phyloP scores from a whole-genome alignment of 2,797 vertebrate species.

The Xenops minutus region DNA sequence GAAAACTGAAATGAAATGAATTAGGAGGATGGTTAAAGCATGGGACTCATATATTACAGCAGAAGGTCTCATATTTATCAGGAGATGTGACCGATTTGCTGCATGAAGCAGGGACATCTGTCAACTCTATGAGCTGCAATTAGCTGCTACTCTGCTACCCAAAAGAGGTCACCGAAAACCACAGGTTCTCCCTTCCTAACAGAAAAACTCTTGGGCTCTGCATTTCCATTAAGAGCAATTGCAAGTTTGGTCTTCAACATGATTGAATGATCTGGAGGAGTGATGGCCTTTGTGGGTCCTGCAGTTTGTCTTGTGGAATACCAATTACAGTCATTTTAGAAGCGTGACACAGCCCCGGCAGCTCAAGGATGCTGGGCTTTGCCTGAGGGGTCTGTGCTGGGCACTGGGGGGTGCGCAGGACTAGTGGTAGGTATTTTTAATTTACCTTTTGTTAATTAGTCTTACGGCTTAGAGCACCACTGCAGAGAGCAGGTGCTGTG shows the following conservation, averaged over 20 bases:
- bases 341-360: neutral
- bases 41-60: neutral
- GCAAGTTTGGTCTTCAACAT: neutral
- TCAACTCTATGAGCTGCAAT: slow-evolving; percentile 2
- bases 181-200: neutral
- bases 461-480: neutral
- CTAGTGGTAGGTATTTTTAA: neutral
- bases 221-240: slow-evolving; percentile 4
- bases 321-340: neutral
- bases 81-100: neutral
- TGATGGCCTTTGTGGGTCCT: neutral
- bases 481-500: neutral
- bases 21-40: neutral
- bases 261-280: neutral
- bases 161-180: neutral
- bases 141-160: slow-evolving; percentile 18
- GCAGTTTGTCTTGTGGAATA: neutral
- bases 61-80: slow-evolving; percentile 20
- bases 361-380: neutral
- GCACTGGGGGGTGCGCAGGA: rapidly evolving
- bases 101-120: slow-evolving; percentile 1
- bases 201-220: neutral
- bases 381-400: rapidly evolving
- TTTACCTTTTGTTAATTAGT: neutral
- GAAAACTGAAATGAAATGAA: neutral